phyloP scores from a whole-genome alignment of 2,797 vertebrate genomes.

The Molossus molossus region DNA sequence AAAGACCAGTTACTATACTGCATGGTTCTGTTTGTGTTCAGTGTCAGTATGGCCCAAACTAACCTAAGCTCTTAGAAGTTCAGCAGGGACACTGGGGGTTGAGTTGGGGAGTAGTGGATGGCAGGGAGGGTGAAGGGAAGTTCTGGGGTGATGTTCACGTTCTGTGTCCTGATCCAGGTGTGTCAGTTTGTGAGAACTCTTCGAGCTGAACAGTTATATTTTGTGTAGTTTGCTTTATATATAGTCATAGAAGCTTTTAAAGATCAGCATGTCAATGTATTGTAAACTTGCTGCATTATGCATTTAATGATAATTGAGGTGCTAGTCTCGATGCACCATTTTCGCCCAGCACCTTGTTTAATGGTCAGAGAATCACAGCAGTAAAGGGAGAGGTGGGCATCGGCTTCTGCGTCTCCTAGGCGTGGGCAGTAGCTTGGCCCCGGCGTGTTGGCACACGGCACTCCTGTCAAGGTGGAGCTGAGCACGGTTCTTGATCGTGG shows the following conservation, averaged over 20 bases:
- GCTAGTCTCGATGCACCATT: neutral
- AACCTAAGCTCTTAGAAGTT: neutral
- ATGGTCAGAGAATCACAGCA: conserved; percentile 9
- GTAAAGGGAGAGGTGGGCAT: neutral
- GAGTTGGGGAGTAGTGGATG: neutral
- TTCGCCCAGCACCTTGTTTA: conserved; percentile 13
- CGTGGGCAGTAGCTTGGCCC: neutral
- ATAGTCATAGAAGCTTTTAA: neutral
- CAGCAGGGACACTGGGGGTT: neutral
- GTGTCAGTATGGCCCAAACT: neutral
- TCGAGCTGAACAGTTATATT: neutral
- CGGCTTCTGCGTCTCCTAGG: neutral
- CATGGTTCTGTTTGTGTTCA: conserved; percentile 43
- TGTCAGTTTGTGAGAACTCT: neutral
- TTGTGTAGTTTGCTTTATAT: conserved; percentile 7
- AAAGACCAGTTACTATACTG: neutral
- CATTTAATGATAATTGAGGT: conserved; percentile 2
- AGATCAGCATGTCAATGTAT: neutral
- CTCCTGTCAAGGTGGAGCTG: neutral
- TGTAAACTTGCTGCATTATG: neutral
- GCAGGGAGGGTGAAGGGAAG: neutral
- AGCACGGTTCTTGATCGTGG: neutral
- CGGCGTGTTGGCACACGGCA: neutral
- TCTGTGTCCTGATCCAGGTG: neutral
- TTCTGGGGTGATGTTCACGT: neutral